Conservation (phyloP, 2,888 invertebrate species). For the Agriopis aurantiaria region DNA sequence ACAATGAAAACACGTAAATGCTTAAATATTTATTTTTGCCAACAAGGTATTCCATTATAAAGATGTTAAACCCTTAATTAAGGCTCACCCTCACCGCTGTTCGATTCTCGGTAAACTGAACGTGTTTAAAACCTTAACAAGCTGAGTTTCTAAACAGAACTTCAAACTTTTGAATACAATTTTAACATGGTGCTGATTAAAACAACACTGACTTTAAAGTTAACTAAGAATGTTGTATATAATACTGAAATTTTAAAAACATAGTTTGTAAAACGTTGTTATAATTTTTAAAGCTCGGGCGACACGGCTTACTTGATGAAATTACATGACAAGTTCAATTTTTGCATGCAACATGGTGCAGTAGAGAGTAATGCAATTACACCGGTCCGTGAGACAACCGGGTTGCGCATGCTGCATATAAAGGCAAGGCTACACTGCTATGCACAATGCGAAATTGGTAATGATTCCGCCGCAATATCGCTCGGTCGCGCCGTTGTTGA, state of each 20-base stretch:
- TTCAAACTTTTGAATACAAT: conserved; percentile 33
- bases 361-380: conserved; percentile 61
- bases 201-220: conserved; percentile 24
- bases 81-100: conserved; percentile 18
- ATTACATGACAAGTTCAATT: conserved; percentile 62
- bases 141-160: conserved; percentile 34
- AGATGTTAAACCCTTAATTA: conserved; percentile 32
- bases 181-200: conserved; percentile 34
- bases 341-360: conserved; percentile 60
- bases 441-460: no score
- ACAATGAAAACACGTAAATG: conserved; percentile 11
- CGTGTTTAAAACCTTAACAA: conserved; percentile 36
- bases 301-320: conserved; percentile 52
- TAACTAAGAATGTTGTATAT: conserved; percentile 37
- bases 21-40: conserved; percentile 9
- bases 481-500: no score
- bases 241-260: not conserved
- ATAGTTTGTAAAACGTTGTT: not conserved
- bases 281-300: conserved; percentile 47
- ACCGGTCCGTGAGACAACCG: conserved; percentile 48
- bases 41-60: conserved; percentile 13
- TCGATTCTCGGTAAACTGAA: conserved; percentile 24
- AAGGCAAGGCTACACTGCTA: conserved; percentile 25
- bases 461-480: no score
- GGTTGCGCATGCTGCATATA: conserved; percentile 47